Conservation (phyloP, 2,888 invertebrate species). For the Sipha maydis region DNA sequence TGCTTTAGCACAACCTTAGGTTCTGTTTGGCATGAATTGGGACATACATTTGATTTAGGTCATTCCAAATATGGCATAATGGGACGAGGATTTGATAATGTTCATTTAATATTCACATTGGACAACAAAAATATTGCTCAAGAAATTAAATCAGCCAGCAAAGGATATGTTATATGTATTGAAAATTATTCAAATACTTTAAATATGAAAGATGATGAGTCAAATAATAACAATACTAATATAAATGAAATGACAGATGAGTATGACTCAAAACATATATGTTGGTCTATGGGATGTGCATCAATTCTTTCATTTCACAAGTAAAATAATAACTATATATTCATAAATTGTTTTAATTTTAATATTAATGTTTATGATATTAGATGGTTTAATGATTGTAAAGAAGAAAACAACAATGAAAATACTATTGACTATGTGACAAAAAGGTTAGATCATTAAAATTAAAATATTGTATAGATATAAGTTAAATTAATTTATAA, state of each 20-base stretch:
- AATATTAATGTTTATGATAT: not conserved
- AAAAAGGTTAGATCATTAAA: conserved; percentile 59
- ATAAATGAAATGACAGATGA: conserved; percentile 34
- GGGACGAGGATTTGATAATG: conserved; percentile 89
- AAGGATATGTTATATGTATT: conserved; percentile 63
- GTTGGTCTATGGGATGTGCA: conserved; percentile 74
- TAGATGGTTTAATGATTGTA: conserved; percentile 52
- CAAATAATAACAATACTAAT: conserved; percentile 36
- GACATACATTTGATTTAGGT: conserved; percentile 93
- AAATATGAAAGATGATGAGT: conserved; percentile 39
- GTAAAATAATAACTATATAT: conserved; percentile 67
- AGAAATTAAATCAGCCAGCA: conserved; percentile 55
- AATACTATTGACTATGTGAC: conserved; percentile 36
- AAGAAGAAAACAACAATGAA: conserved; percentile 43
- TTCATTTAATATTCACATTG: conserved; percentile 76
- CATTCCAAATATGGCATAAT: conserved; percentile 92
- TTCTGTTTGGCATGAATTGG: conserved; percentile 91
- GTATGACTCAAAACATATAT: conserved; percentile 44
- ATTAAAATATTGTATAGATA: conserved; percentile 54
- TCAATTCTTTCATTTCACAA: conserved; percentile 76
- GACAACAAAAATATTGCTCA: conserved; percentile 56
- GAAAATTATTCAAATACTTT: conserved; percentile 65
- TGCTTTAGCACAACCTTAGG: conserved; percentile 92
- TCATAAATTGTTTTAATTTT: not conserved
- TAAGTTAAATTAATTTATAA: conserved; percentile 53